Evolutionary conservation across 2,113 vertebrate genomes (phyloP), one percentile per base, ranked within the genome.

Genomic region (Pogona vitticeps): DNA sequence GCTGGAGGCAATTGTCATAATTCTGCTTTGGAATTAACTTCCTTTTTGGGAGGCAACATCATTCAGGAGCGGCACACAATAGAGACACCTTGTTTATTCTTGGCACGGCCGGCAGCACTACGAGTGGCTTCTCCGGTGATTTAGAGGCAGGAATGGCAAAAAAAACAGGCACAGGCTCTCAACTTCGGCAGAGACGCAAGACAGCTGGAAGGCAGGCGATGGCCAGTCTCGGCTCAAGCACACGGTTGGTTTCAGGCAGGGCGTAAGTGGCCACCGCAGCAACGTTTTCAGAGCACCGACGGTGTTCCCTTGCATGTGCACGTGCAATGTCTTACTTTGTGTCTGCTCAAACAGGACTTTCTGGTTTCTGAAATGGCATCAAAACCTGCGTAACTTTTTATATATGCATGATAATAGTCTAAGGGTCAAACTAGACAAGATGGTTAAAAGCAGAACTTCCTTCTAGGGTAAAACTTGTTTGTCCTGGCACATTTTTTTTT

Each of bases 1-100:
- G 68, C 76, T 42, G 76, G 76, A 86, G 76, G 76, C 84, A 78
- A 71, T 86, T 86, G 84, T 86, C 76, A 86, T 79, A 79, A 61
- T 86, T 79, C 65, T 86, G 76, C 33, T 59, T 42, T 15, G 84
- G 71, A 86, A 86, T 79, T 79, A 86, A 79, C 84, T 86, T 18
- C 77, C 65, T 28, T 80, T 86, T 71, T 65, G 71, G 36, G 52
- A 76, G 59, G 84, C 67, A 79, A 80, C 65, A 71, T 86, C 59
- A 86, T 72, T 86, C 77, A 86, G 76, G 31, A 52, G 9, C 31
- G 76, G 65, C 36, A 86, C n/a, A 86, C 76, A 86, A 86, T 31
- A 9, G 76, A 71, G 84, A 40, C 52, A n/a, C 52, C 36, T 59
- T 79, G 76, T 61, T 71, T 40, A 71, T 80, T 38, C 67, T 28